Percentiles rank a stretch among this genome's conserved stretches.
Conservation (phyloP, 2,113 vertebrate species). For the Lampris megalopsis region DNA sequence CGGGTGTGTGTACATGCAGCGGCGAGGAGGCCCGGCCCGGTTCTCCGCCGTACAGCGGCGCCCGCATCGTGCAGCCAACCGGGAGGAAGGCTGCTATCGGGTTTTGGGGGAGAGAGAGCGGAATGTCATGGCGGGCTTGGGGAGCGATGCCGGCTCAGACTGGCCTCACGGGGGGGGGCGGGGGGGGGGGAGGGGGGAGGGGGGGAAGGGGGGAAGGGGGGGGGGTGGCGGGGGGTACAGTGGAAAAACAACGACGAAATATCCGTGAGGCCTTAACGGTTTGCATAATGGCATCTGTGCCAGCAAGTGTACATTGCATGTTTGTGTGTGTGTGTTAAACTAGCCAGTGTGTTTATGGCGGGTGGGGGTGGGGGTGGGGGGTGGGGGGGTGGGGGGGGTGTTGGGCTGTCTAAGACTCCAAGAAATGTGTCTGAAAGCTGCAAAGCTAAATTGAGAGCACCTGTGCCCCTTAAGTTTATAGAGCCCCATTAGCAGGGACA, state of each 20-base stretch:
- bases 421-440: slow-evolving; percentile 63
- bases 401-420: slow-evolving; percentile 49
- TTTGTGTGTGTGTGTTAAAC: slow-evolving; percentile 1
- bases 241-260: slow-evolving; percentile 38
- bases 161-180: too few species aligned
- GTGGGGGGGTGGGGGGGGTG: slow-evolving; percentile 35
- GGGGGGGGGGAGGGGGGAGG: too few species aligned
- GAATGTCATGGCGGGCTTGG: slow-evolving; percentile 70
- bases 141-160: slow-evolving; percentile 55
- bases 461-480: slow-evolving; percentile 75
- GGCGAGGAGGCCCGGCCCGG: too few species aligned
- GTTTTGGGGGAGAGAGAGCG: slow-evolving; percentile 76
- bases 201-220: too few species aligned
- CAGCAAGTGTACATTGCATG: slow-evolving; percentile 14
- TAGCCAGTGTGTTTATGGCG: slow-evolving; percentile 8
- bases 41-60: slow-evolving; percentile 30
- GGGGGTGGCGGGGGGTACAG: background rate
- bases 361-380: too few species aligned
- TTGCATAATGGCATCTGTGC: too few species aligned
- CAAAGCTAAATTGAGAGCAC: slow-evolving; percentile 73
- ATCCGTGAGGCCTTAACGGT: slow-evolving; percentile 36
- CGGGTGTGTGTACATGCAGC: slow-evolving; percentile 66
- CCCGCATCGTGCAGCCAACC: slow-evolving; percentile 57
- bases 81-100: slow-evolving; percentile 64
- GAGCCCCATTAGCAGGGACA: slow-evolving; percentile 66